These are phyloP conservation scores for Tetragonula carbonaria DNA, from an alignment of 2,888 invertebrate species.

Conservation along the genomic window DNA sequence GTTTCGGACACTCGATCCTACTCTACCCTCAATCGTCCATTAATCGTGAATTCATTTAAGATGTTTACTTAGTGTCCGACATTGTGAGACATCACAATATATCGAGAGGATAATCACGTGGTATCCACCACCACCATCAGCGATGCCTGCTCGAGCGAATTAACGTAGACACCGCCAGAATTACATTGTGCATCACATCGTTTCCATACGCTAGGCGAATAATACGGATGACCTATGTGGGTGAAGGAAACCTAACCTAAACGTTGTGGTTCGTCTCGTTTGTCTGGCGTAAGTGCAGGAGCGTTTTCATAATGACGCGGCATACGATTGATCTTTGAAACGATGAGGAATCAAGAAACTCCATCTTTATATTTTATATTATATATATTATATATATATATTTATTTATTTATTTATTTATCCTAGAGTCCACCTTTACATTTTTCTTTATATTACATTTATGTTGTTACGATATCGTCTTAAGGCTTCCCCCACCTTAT, in stretches of 20 bases:
- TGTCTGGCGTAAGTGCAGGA: slow-evolving; percentile 45
- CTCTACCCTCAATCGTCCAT: neutral
- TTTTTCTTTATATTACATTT: too few relatives aligned
- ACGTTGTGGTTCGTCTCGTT: slow-evolving; percentile 22
- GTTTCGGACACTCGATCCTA: neutral
- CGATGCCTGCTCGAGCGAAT: neutral
- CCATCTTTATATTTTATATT: slow-evolving; percentile 8
- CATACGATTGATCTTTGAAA: slow-evolving; percentile 23
- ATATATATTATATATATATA: too few relatives aligned
- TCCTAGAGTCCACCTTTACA: too few relatives aligned
- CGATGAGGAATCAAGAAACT: slow-evolving; percentile 25
- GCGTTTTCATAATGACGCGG: slow-evolving; percentile 48
- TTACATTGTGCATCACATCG: slow-evolving; percentile 38
- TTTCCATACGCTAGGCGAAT: slow-evolving; percentile 35
- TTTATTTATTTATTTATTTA: too few relatives aligned
- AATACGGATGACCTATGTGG: slow-evolving; percentile 36
- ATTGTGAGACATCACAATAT: neutral
- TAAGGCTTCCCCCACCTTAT: neutral
- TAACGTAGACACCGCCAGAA: slow-evolving; percentile 17
- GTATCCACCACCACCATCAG: neutral
- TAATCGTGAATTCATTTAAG: slow-evolving; percentile 10
- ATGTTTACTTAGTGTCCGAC: neutral
- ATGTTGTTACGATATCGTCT: neutral
- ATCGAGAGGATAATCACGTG: neutral
- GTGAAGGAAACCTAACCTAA: slow-evolving; percentile 23